Conservation (phyloP, 2,797 vertebrate species). For the Sphenodon punctatus region DNA sequence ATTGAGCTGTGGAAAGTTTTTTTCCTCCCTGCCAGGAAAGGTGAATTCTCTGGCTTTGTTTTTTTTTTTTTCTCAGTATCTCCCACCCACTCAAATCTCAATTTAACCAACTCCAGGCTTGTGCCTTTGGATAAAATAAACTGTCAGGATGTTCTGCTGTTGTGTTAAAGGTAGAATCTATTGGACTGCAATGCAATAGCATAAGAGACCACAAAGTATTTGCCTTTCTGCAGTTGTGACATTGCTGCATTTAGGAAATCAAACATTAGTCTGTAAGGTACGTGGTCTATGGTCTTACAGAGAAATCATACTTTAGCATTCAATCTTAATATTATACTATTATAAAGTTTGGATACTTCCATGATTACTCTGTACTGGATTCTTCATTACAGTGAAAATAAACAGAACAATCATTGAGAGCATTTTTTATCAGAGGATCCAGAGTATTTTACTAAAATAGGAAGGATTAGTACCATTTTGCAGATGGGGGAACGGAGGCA, state of each 20-base stretch:
- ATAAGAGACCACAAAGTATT: not conserved
- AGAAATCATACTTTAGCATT: not conserved
- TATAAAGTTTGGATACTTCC: not conserved
- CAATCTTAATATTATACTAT: not conserved
- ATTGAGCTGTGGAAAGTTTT: conserved; percentile 11
- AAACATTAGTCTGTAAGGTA: not conserved
- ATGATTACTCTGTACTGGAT: not conserved
- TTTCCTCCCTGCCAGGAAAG: not conserved
- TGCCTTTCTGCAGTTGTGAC: not conserved
- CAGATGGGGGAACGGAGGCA: not conserved
- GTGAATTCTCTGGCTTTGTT: not conserved
- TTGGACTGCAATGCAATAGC: not conserved
- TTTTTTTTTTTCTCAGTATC: too few relatives aligned
- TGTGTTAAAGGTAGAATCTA: conserved; percentile 2
- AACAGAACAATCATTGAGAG: not conserved
- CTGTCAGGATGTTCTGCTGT: fast-evolving
- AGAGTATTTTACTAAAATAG: not conserved
- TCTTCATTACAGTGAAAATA: not conserved
- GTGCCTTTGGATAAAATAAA: not conserved
- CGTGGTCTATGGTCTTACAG: not conserved
- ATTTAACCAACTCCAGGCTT: not conserved
- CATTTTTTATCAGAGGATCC: not conserved
- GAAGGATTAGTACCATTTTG: not conserved
- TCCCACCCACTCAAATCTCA: conserved; percentile 3
- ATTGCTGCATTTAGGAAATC: conserved; percentile 31